These are phyloP conservation scores for Euphonia xanthogaster DNA, from an alignment of 2,797 vertebrate genomes.

Conservation along the genomic window DNA sequence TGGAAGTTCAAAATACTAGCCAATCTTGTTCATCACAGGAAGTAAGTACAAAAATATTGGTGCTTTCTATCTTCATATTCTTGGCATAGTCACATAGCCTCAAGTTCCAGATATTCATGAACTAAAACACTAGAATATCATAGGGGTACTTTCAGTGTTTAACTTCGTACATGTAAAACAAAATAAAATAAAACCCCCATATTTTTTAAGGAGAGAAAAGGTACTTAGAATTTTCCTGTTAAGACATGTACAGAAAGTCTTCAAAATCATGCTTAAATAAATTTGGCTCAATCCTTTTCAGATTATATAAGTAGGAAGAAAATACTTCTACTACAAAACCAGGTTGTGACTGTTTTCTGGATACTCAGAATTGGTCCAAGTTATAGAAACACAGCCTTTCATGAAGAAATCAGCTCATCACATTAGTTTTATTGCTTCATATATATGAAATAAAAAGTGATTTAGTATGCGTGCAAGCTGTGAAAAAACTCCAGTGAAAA, in stretches of 20 bases:
- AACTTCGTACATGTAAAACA: neutral
- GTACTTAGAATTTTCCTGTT: neutral
- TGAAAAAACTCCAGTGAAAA: neutral
- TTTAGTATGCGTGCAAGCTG: neutral
- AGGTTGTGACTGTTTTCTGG: neutral
- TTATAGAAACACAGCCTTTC: neutral
- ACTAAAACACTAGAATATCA: neutral
- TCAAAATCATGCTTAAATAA: neutral
- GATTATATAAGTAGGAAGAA: neutral
- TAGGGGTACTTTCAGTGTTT: neutral
- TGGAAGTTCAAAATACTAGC: neutral
- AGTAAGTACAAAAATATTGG: neutral
- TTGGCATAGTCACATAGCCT: neutral
- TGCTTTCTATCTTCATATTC: neutral
- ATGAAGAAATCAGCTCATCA: neutral
- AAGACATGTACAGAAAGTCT: neutral
- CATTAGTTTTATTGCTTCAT: neutral
- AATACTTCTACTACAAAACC: neutral
- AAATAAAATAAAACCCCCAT: rapidly evolving
- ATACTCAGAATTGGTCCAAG: neutral
- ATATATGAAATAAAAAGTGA: neutral
- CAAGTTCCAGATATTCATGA: neutral
- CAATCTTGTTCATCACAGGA: neutral
- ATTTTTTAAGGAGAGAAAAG: neutral
- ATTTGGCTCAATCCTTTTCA: neutral